phyloP scores from a whole-genome alignment of 2,888 invertebrate species.

The Agonopterix heracliana region DNA sequence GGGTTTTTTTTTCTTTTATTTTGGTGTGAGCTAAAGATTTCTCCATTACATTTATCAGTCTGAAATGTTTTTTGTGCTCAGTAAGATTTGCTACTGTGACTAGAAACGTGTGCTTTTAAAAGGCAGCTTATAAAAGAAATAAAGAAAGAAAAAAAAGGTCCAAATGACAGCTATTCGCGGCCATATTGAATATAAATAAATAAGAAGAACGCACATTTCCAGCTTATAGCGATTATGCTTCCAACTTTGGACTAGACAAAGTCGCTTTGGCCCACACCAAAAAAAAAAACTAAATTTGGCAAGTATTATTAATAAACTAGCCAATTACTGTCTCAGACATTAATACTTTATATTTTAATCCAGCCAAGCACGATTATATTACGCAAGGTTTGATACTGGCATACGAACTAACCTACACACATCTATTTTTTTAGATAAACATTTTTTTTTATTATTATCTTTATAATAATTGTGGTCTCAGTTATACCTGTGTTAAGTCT shows the following conservation, averaged over 20 bases:
- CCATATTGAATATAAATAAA: not conserved
- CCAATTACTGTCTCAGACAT: slow-evolving; percentile 12
- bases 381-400: slow-evolving; percentile 34
- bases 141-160: not conserved
- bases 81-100: slow-evolving; percentile 24
- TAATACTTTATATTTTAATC: slow-evolving; percentile 35
- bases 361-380: slow-evolving; percentile 57
- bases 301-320: slow-evolving; percentile 37
- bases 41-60: slow-evolving; percentile 19
- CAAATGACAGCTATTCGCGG: not conserved
- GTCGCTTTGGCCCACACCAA: slow-evolving; percentile 51
- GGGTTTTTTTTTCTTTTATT: slow-evolving; percentile 19
- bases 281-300: slow-evolving; percentile 38
- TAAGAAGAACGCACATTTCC: too few species aligned
- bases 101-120: slow-evolving; percentile 29
- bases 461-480: slow-evolving; percentile 49
- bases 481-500: slow-evolving; percentile 51
- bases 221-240: not conserved
- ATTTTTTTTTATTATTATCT: slow-evolving; percentile 31
- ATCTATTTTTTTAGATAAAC: slow-evolving; percentile 32
- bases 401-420: slow-evolving; percentile 50
- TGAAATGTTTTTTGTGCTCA: slow-evolving; percentile 14
- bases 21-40: slow-evolving; percentile 51
- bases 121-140: slow-evolving; percentile 4
- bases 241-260: not conserved